A percentile compares a stretch with the other conserved stretches of the same genome.
These are phyloP conservation scores for Chinchilla lanigera DNA, from an alignment of 2,113 vertebrate genomes.

Conservation along the genomic window DNA sequence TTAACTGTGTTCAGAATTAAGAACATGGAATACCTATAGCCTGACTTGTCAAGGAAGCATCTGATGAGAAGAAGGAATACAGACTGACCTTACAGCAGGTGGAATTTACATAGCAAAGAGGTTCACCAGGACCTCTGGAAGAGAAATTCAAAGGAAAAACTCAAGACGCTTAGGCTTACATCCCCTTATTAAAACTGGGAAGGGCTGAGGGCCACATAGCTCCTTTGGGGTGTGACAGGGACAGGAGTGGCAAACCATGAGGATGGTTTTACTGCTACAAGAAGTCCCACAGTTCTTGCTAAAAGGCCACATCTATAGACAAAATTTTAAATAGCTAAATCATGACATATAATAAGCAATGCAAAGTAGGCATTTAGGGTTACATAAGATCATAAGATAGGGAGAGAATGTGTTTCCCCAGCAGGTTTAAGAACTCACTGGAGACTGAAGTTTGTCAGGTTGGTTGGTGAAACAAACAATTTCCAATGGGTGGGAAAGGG, in stretches of 20 bases:
- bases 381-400: neutral
- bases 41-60: neutral
- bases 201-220: neutral
- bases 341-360: neutral
- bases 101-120: neutral
- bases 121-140: neutral
- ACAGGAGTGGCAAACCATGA: neutral
- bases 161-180: neutral
- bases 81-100: neutral
- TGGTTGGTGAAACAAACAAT: neutral
- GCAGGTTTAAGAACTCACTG: neutral
- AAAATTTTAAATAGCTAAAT: neutral
- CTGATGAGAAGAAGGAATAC: neutral
- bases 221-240: neutral
- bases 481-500: neutral
- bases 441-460: neutral
- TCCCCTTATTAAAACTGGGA: neutral
- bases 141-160: neutral
- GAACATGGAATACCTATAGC: neutral
- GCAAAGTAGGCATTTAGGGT: neutral
- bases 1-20: neutral
- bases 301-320: neutral
- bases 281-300: slow-evolving; percentile 20
- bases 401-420: neutral
- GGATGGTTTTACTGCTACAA: neutral